phyloP scores from a whole-genome alignment of 2,113 vertebrate genomes.

The Okapia johnstoni region DNA sequence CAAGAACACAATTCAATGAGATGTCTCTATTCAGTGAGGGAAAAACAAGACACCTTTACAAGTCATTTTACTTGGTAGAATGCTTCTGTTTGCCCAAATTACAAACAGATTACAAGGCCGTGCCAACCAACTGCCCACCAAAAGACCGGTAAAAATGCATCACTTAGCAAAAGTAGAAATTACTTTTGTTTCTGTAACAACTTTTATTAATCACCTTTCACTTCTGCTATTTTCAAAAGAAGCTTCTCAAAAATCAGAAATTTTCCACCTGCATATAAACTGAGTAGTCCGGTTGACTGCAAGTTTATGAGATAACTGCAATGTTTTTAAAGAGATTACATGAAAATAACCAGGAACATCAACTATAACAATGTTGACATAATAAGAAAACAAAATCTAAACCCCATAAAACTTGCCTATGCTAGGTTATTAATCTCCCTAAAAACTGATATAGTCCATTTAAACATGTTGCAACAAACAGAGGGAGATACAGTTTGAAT shows the following conservation, averaged over 20 bases:
- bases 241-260: neutral
- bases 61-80: neutral
- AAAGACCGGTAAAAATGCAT: neutral
- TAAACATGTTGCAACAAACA: neutral
- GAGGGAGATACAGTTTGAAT: neutral
- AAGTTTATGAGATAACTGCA: neutral
- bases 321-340: neutral
- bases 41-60: neutral
- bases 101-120: neutral
- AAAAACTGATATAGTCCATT: neutral
- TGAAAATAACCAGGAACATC: neutral
- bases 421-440: neutral
- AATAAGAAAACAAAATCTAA: neutral
- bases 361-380: neutral
- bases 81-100: neutral
- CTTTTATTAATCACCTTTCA: neutral
- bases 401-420: neutral
- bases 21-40: neutral
- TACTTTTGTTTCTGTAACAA: neutral
- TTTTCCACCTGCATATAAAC: neutral
- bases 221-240: neutral
- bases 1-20: neutral
- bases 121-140: neutral
- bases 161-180: neutral
- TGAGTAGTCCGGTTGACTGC: neutral